Base-by-base conservation (phyloP, 53 echinoderm and acorn worm genomes). In the Temnopleurus reevesii region DNA sequence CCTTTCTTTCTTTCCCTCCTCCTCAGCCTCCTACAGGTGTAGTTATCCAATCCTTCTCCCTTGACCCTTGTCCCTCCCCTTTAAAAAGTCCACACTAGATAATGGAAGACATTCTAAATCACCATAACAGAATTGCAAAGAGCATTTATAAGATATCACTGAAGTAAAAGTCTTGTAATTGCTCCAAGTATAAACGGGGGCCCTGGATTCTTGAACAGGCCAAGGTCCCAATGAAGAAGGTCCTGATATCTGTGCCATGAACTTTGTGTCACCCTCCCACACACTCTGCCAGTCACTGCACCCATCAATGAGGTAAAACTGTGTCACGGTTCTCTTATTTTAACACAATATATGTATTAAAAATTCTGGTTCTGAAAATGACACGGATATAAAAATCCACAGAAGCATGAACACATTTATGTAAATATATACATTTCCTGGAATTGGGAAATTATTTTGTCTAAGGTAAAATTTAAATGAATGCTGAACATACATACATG, bases 191-290 rank as follows among this genome's bases (percentile, higher is more conserved):
- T n/a, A n/a, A n/a, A n/a, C n/a, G n/a, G n/a, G n/a, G n/a, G n/a
- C n/a, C 38, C 36, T 41, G 41, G 23, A 19, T 71, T 71, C 41
- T 19, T 71, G 21, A 18, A 21, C 71, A 47, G 49, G 79, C 49
- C 79, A 79, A 79, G 79, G 79, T 79, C 49, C 12, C 18, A 4
- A 79, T 4, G 29, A 49, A 28, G 49, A 41, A 41, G 79, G 79
- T 79, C 36, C 29, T 26, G 79, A 12, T 79, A 79, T 79, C 79
- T 79, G 49, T 79, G 79, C 79, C 79, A 79, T 79, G 79, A 79
- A 79, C 79, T 79, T 30, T 49, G 49, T 23, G 27, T 79, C 46
- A 79, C 79, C 79, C 79, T 27, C 71, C 13, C 71, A 30, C 21
- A 8, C 12, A 27, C 71, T 34, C 65, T 28, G n/a, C n/a, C n/a